These are phyloP conservation scores for Muricea muricata DNA, from an alignment of 92 coral and sea anemone species.

Conservation along the genomic window DNA sequence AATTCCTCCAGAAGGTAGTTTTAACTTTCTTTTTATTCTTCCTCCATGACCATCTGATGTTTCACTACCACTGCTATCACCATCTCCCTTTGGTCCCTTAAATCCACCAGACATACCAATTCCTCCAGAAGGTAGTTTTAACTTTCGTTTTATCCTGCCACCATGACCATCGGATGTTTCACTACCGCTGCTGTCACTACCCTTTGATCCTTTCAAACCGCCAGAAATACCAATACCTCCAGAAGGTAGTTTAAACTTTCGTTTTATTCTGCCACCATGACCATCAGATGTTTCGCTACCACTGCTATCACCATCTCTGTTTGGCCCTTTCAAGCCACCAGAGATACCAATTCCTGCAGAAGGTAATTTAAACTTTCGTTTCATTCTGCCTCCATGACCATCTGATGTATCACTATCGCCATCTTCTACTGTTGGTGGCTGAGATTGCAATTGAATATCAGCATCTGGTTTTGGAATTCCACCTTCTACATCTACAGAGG, in stretches of 20 bases:
- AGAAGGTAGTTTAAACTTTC: neutral
- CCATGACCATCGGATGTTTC: conserved; percentile 28
- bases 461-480: neutral
- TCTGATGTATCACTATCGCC: conserved; percentile 23
- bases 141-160: neutral
- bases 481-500: neutral
- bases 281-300: conserved; percentile 33
- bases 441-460: neutral
- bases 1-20: neutral
- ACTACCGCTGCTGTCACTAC: conserved; percentile 11
- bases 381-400: conserved; percentile 16
- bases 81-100: neutral
- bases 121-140: neutral
- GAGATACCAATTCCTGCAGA: neutral
- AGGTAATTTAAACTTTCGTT: conserved; percentile 5
- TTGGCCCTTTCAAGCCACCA: neutral
- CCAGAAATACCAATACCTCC: conserved; percentile 7
- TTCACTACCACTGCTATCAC: conserved; percentile 4
- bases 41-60: neutral
- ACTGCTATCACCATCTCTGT: conserved; percentile 13
- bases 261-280: neutral
- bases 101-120: neutral
- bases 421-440: neutral
- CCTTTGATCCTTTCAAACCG: conserved; percentile 9
- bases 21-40: neutral